Evolutionary conservation across 2,888 invertebrate genomes (phyloP), one percentile per base, ranked within the genome.

Genomic region (Cancer borealis): DNA sequence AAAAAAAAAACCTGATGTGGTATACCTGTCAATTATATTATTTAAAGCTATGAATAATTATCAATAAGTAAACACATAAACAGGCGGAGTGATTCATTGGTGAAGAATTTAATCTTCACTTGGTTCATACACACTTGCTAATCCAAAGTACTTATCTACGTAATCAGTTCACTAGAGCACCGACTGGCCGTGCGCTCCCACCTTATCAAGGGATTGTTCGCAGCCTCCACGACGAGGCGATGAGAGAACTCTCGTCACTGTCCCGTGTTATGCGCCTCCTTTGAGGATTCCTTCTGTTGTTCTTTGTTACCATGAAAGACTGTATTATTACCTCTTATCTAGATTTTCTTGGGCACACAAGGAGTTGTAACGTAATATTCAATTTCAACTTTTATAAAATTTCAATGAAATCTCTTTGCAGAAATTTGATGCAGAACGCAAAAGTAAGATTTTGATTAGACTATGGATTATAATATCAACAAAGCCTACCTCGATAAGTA

Each of bases 271-370:
- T 5, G 84, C 84, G 84, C 30, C 84, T 84, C 39, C 39, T 84
- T 84, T 84, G 12, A 39, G 3, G 66, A 21, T 30, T 39, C 12
- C 26, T 26, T 39, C 21, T 73, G 73, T 3, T 73, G 26, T 10
- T 73, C 73, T 73, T 73, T 73, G 73, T 26, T 73, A 26, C 73
- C 26, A 73, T 73, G 73, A 73, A 73, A n/a, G 73, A n/a, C n/a
- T 26, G 73, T 26, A 8, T 73, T 26, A 73, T 73, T 73, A 26
- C 6, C n/a, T n/a, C 10, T 73, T 73, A 73, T 73, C 73, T 73
- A n/a, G 5, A 26, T 26, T n/a, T 17, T 10, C n/a, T 73, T 26
- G 73, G 21, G 60, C 17, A 39, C 39, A 2, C 39, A n/a, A 26
- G 73, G 6, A 26, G 73, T 73, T 73, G n/a, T 10, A 73, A 73